These are phyloP conservation scores for Pissodes strobi DNA, from an alignment of 1,140 invertebrate species.

Conservation along the genomic window DNA sequence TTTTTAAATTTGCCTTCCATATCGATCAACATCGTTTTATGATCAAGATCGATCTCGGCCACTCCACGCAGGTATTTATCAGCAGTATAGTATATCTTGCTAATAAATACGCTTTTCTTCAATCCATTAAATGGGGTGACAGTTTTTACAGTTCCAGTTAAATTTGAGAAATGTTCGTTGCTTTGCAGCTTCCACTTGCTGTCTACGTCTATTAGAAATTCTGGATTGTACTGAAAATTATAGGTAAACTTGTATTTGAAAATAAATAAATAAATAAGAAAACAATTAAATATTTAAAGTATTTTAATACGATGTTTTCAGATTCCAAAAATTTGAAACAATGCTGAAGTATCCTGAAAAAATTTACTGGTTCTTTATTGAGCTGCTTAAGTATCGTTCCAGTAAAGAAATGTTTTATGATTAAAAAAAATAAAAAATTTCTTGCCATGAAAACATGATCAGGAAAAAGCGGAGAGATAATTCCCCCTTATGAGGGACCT, in stretches of 20 bases:
- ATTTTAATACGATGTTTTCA: no score
- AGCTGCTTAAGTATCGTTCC: no score
- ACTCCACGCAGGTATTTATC: conserved; percentile 65
- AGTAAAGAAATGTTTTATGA: no score
- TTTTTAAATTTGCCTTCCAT: conserved; percentile 66
- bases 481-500: no score
- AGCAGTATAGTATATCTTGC: conserved; percentile 65
- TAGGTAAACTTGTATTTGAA: no score
- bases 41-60: conserved; percentile 69
- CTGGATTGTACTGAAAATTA: conserved; percentile 57
- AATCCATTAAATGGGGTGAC: conserved; percentile 67
- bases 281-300: neutral
- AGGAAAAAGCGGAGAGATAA: no score
- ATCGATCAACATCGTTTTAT: conserved; percentile 65
- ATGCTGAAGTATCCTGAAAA: no score
- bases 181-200: conserved; percentile 62
- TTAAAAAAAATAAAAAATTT: no score
- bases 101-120: conserved; percentile 65
- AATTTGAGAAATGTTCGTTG: conserved; percentile 56
- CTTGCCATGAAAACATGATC: no score
- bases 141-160: conserved; percentile 62
- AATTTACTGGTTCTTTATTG: no score
- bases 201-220: conserved; percentile 60
- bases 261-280: no score
- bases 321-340: no score